phyloP scores from a whole-genome alignment of 2,797 vertebrate species.

The Lagocephalus sceleratus region DNA sequence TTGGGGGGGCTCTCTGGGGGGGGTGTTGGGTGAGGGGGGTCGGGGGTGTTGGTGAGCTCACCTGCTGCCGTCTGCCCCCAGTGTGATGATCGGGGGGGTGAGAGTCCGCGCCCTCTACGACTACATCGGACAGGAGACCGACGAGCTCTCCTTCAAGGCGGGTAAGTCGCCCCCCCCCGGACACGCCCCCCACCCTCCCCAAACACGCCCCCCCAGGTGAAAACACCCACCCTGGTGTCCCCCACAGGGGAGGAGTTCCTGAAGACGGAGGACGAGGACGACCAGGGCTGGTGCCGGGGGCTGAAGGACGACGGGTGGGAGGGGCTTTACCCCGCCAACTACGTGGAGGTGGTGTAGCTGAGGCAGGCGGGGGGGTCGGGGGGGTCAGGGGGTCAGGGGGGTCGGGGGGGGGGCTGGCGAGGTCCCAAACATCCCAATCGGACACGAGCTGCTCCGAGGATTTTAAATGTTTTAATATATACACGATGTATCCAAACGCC shows the following conservation, averaged over 20 bases:
- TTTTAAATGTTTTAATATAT: slow-evolving; percentile 62
- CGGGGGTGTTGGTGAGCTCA: background rate
- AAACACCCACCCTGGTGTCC: background rate
- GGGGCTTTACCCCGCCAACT: slow-evolving; percentile 80
- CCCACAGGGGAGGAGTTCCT: slow-evolving; percentile 77
- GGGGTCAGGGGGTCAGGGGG: too few species aligned
- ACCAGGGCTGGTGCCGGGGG: slow-evolving; percentile 82
- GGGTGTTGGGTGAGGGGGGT: too few species aligned
- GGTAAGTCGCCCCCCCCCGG: too few species aligned
- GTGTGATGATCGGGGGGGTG: slow-evolving; percentile 76
- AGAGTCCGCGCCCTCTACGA: slow-evolving; percentile 79
- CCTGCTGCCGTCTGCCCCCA: slow-evolving; percentile 14
- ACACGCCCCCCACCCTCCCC: too few species aligned
- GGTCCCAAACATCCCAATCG: slow-evolving; percentile 41
- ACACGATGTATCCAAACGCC: slow-evolving; percentile 29
- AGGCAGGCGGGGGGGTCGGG: too few species aligned
- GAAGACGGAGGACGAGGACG: slow-evolving; percentile 81
- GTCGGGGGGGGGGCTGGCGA: too few species aligned
- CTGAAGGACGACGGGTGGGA: slow-evolving; percentile 76
- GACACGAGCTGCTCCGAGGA: slow-evolving; percentile 40
- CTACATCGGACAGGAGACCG: slow-evolving; percentile 78
- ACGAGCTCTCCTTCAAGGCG: slow-evolving; percentile 81
- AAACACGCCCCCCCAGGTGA: background rate
- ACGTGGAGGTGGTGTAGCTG: slow-evolving; percentile 75
- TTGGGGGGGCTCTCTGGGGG: too few species aligned